phyloP scores from a whole-genome alignment of 2,113 vertebrate species.

The Guaruba guarouba region DNA sequence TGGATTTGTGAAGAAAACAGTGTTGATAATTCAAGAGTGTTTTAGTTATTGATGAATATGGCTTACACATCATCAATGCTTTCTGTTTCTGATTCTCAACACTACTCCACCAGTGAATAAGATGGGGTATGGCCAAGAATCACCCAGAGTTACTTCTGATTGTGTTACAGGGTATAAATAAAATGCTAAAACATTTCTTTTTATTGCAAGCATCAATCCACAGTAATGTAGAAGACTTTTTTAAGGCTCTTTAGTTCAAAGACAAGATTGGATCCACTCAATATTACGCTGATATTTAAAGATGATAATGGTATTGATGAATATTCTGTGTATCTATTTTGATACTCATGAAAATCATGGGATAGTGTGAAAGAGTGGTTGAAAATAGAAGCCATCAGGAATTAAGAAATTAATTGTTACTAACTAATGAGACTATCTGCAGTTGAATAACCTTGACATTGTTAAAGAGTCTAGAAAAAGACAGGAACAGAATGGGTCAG shows the following conservation, averaged over 20 bases:
- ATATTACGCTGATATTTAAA: background rate
- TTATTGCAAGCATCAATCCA: background rate
- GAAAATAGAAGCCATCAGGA: background rate
- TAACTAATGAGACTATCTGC: background rate
- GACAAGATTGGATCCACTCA: background rate
- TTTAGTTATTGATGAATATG: background rate
- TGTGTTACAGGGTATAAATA: background rate
- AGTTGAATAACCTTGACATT: background rate
- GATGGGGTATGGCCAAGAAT: background rate
- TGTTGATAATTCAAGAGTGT: background rate
- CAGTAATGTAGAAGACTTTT: background rate
- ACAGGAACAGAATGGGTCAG: background rate
- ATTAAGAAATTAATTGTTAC: background rate
- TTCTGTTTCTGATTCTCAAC: background rate
- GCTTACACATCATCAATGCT: rapidly evolving
- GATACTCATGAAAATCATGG: background rate
- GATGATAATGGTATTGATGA: background rate
- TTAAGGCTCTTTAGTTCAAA: background rate
- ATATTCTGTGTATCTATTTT: background rate
- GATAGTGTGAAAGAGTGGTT: rapidly evolving
- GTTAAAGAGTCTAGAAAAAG: background rate
- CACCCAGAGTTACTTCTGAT: background rate
- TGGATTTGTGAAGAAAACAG: background rate
- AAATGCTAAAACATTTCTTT: background rate
- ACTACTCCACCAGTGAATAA: background rate